Evolutionary conservation across 2,797 vertebrate genomes (phyloP), one percentile per base, ranked within the genome.

Genomic region (Coregonus suidteri): DNA sequence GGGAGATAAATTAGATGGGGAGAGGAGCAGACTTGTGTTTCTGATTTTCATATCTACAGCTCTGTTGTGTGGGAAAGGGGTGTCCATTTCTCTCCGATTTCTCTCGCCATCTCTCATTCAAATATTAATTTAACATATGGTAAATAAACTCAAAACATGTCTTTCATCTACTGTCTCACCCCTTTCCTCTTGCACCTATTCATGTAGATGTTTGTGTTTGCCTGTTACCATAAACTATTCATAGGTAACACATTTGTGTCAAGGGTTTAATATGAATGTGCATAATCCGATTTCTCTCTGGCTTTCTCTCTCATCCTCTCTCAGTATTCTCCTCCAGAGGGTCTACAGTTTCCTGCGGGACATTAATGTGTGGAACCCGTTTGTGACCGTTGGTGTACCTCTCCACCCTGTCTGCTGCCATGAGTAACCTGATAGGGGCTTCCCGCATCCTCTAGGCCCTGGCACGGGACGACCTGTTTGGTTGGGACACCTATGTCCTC

Each of bases 361-460:
- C 84, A 96, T 97, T 86, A 96, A 96, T 82, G 77, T 97, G 51
- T 97, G 96, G 94, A 82, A 91, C 0, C 96, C 95, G 0, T 93
- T 97, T 5, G 95, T 97, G 83, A 95, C 91, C 0, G 84, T 97
- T 15, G 96, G 97, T 0, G 73, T 98, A 97, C 0, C 96, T 90
- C 78, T 97, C 97, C 72, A 97, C 96, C 0, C 89, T 97, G 3
- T 97, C 96, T 0, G 96, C 97, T 0, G 95, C 97, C 80, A 97
- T 98, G 97, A 96, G 96, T 88, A 97, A 96, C 87, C 93, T 97
- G 53, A 97, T 97, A 0, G 96, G 97, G 37, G 96, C 96, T 0
- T 98, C 97, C 0, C 95, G 96, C 5, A 96, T 98, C 86, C 95
- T 98, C 4, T 97, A 96, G 0, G 97, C 96, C 2, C 87, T 97